phyloP scores from a whole-genome alignment of 2,113 vertebrate genomes.

The Mobula hypostoma region DNA sequence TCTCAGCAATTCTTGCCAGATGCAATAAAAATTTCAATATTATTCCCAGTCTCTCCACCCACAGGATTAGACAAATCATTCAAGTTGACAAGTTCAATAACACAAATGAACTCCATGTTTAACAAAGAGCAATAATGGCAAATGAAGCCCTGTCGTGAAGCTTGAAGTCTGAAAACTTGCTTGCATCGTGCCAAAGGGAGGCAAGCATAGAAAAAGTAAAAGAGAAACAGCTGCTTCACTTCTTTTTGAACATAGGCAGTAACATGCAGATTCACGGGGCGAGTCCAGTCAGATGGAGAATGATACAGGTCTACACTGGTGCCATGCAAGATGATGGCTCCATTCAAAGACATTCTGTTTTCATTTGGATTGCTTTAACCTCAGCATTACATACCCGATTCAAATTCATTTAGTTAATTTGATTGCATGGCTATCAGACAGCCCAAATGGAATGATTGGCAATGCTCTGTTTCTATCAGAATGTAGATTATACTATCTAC shows the following conservation, averaged over 20 bases:
- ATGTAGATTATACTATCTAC: background rate
- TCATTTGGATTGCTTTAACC: background rate
- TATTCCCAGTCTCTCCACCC: slow-evolving; percentile 24
- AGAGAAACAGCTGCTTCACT: slow-evolving; percentile 11
- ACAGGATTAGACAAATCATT: slow-evolving; percentile 30
- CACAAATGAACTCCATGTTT: slow-evolving; percentile 12
- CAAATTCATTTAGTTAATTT: background rate
- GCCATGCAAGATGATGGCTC: background rate
- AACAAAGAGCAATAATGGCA: slow-evolving; percentile 30
- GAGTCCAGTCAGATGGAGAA: background rate
- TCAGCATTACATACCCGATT: background rate
- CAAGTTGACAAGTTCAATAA: slow-evolving; percentile 36
- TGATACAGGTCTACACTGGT: background rate
- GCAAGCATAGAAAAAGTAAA: background rate
- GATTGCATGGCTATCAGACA: background rate
- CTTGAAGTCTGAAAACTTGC: slow-evolving; percentile 7
- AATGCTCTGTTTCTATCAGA: background rate
- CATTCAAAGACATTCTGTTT: background rate
- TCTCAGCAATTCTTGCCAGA: background rate
- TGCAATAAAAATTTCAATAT: slow-evolving; percentile 36
- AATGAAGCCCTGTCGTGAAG: background rate
- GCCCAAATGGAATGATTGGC: background rate
- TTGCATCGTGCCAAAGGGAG: background rate
- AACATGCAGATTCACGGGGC: background rate
- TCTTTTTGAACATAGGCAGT: background rate